phyloP scores from a whole-genome alignment of 2,797 vertebrate genomes.

The Stomatorhinus walkeri region DNA sequence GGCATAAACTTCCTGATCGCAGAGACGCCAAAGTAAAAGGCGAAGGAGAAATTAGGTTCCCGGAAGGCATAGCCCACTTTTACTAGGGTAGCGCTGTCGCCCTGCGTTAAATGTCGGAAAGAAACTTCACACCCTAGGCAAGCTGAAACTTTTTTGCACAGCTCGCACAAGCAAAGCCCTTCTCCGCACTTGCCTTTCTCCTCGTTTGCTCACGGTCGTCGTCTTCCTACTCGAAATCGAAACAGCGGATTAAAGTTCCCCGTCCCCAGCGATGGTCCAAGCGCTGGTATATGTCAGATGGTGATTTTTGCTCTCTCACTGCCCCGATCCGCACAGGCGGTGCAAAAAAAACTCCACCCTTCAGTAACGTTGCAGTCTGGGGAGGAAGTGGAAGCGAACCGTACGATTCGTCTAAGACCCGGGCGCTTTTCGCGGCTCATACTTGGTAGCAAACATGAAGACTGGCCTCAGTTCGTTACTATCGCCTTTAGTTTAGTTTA shows the following conservation, averaged over 20 bases:
- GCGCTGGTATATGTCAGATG: constrained; percentile 39
- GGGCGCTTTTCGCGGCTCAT: background rate
- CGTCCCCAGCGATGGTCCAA: constrained; percentile 32
- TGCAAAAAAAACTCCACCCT: constrained; percentile 48
- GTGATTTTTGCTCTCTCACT: constrained; percentile 35
- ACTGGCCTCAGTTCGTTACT: background rate
- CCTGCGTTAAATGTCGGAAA: constrained; percentile 25
- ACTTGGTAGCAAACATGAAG: background rate
- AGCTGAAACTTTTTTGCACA: constrained; percentile 7
- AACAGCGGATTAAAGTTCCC: constrained; percentile 24
- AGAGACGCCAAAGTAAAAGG: background rate
- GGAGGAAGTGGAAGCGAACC: constrained; percentile 10
- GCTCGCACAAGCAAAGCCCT: background rate
- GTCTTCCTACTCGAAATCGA: background rate
- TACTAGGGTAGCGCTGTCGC: background rate
- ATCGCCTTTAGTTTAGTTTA: background rate
- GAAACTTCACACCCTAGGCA: constrained; percentile 34
- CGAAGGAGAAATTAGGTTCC: background rate
- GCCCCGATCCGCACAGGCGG: constrained; percentile 35
- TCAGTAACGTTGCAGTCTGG: constrained; percentile 32
- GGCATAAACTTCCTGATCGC: background rate
- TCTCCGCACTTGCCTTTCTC: background rate
- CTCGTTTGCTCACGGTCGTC: constrained; percentile 1
- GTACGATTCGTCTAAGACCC: background rate
- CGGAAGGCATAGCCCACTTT: background rate